phyloP scores from a whole-genome alignment of 2,113 vertebrate species.

The Zingel zingel region DNA sequence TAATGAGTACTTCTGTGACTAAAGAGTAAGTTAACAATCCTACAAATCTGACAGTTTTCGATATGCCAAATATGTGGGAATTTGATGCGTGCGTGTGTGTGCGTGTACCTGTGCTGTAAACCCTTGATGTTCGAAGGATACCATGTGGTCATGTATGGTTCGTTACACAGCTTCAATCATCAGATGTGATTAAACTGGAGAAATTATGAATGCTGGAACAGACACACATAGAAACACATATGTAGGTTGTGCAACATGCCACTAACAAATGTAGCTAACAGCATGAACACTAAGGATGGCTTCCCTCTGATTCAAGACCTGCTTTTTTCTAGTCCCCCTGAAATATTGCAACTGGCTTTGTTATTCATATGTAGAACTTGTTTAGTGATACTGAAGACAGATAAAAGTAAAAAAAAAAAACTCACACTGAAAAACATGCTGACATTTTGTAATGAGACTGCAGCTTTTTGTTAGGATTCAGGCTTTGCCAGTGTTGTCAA shows the following conservation, averaged over 20 bases:
- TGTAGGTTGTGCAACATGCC: not conserved
- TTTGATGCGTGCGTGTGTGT: no score
- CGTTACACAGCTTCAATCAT: constrained; percentile 52
- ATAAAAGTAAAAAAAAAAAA: not conserved
- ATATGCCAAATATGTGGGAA: no score
- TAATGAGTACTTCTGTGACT: not conserved
- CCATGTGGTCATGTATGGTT: constrained; percentile 43
- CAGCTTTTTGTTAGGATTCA: not conserved
- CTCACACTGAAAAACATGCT: not conserved
- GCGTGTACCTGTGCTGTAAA: not conserved
- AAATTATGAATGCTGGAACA: constrained; percentile 19
- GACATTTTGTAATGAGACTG: not conserved
- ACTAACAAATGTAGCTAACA: not conserved
- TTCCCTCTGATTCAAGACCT: not conserved
- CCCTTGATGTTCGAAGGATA: constrained; percentile 25
- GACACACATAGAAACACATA: not conserved
- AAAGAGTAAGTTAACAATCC: not conserved
- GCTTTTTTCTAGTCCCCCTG: not conserved
- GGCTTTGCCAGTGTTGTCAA: constrained; percentile 8
- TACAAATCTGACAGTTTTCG: not conserved
- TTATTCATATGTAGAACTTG: not conserved
- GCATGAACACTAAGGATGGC: not conserved
- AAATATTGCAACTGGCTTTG: not conserved
- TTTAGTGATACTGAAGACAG: not conserved
- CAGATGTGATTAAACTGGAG: constrained; percentile 9